Conservation (phyloP, 2,797 vertebrate species). For the Macroramphosus scolopax region DNA sequence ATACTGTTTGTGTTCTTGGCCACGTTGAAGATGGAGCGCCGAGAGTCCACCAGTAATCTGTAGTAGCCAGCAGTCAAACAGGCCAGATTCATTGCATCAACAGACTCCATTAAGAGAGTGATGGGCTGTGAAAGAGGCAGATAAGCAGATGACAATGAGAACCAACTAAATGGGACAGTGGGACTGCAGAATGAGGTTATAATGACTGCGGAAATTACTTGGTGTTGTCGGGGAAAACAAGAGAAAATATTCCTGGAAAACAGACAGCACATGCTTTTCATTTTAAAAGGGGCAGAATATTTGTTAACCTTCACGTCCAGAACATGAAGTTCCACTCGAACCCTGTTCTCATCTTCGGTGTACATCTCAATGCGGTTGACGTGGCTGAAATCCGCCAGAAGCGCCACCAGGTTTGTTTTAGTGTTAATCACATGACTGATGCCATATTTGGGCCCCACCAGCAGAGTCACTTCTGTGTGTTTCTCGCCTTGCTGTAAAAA, state of each 20-base stretch:
- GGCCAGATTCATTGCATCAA: slow-evolving; percentile 98
- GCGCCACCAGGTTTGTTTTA: slow-evolving; percentile 96
- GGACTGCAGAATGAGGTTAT: slow-evolving; percentile 31
- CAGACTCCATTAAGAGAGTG: slow-evolving; percentile 95
- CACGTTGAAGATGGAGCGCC: slow-evolving; percentile 98
- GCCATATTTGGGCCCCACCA: slow-evolving; percentile 95
- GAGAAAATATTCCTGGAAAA: slow-evolving; percentile 11
- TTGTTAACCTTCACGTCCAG: slow-evolving; percentile 91
- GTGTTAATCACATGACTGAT: slow-evolving; percentile 99
- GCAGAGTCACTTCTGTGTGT: slow-evolving; percentile 92
- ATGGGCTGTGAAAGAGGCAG: slow-evolving; percentile 86
- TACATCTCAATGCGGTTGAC: slow-evolving; percentile 99
- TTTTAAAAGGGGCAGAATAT: slow-evolving; percentile 3
- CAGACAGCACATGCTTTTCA: not conserved
- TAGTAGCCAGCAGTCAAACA: slow-evolving; percentile 98
- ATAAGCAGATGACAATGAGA: slow-evolving; percentile 52
- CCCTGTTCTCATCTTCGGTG: slow-evolving; percentile 89
- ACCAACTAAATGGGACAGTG: slow-evolving; percentile 28
- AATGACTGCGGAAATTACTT: slow-evolving; percentile 22
- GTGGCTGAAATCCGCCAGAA: slow-evolving; percentile 97
- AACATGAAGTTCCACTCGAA: slow-evolving; percentile 96
- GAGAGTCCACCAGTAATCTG: slow-evolving; percentile 93
- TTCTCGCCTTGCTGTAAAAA: slow-evolving; percentile 92
- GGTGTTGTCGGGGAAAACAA: not conserved
- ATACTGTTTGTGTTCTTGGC: slow-evolving; percentile 83